A percentile compares a stretch with the other conserved stretches of the same genome.
These are phyloP conservation scores for Hemibagrus guttatus DNA, from an alignment of 2,797 vertebrate genomes.

Conservation along the genomic window DNA sequence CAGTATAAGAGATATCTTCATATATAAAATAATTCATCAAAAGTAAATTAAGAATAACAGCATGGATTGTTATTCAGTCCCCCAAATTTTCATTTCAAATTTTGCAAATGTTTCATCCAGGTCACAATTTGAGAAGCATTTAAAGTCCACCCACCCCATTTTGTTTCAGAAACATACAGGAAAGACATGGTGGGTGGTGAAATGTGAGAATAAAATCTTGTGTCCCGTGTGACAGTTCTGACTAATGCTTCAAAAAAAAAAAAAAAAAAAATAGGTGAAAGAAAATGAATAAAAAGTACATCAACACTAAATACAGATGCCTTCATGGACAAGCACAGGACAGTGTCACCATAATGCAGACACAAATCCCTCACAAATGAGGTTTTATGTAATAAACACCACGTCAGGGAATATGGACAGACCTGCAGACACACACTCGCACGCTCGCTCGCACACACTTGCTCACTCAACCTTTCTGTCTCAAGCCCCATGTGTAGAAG, in stretches of 20 bases:
- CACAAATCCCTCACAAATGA: conserved; percentile 35
- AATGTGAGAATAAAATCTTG: conserved; percentile 65
- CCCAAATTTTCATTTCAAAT: conserved; percentile 42
- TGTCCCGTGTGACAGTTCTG: conserved; percentile 61
- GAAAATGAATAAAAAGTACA: conserved; percentile 57
- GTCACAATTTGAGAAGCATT: conserved; percentile 64
- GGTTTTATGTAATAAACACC: conserved; percentile 25
- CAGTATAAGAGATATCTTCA: conserved; percentile 72
- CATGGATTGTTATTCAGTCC: conserved; percentile 74
- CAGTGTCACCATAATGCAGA: conserved; percentile 61
- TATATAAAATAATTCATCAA: conserved; percentile 78
- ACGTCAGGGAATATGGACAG: conserved; percentile 48
- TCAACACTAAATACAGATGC: conserved; percentile 69
- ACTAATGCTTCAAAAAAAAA: conserved; percentile 61
- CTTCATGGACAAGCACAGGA: conserved; percentile 65
- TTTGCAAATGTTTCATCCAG: conserved; percentile 67
- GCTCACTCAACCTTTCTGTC: conserved; percentile 57
- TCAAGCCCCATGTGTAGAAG: conserved; percentile 60
- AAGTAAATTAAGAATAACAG: conserved; percentile 80
- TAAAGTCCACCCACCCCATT: conserved; percentile 45
- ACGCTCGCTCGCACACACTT: conserved; percentile 40
- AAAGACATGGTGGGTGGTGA: conserved; percentile 54
- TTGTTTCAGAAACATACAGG: conserved; percentile 26
- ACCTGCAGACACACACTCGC: conserved; percentile 50
- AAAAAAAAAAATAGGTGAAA: conserved; percentile 53